Percentiles rank a stretch among this genome's conserved stretches.
Conservation (phyloP, 2,797 vertebrate species). For the Centropyge bicolor region DNA sequence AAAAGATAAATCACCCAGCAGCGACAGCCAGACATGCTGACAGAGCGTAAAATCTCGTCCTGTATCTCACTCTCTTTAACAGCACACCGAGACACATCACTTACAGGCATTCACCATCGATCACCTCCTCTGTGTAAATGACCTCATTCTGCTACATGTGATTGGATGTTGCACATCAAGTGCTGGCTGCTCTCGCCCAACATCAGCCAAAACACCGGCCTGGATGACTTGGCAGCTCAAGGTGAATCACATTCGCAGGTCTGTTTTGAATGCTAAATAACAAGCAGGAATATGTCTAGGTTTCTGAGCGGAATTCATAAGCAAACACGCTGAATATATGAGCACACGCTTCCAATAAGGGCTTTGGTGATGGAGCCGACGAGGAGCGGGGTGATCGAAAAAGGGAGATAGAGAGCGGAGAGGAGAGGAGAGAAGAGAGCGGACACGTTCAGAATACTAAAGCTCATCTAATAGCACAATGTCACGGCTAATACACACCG, state of each 20-base stretch:
- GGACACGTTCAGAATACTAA: slow-evolving; percentile 59
- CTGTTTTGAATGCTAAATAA: slow-evolving; percentile 59
- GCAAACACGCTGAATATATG: slow-evolving; percentile 51
- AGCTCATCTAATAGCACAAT: slow-evolving; percentile 34
- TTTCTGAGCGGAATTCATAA: slow-evolving; percentile 60
- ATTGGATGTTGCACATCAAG: slow-evolving; percentile 58
- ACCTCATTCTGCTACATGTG: slow-evolving; percentile 66
- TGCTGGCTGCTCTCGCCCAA: slow-evolving; percentile 44
- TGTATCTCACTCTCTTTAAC: slow-evolving; percentile 55
- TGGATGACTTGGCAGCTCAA: slow-evolving; percentile 63
- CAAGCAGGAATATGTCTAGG: slow-evolving; percentile 3
- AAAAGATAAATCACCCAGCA: slow-evolving; percentile 63
- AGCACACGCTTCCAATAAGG: slow-evolving; percentile 48
- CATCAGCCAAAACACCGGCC: slow-evolving; percentile 49
- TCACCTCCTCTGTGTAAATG: slow-evolving; percentile 62
- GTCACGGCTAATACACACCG: slow-evolving; percentile 56
- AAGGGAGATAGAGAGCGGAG: slow-evolving; percentile 40
- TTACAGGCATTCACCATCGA: slow-evolving; percentile 52
- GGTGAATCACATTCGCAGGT: slow-evolving; percentile 59
- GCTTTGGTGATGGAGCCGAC: slow-evolving; percentile 49
- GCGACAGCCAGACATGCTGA: slow-evolving; percentile 57
- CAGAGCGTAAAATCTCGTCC: slow-evolving; percentile 64
- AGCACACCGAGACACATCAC: slow-evolving; percentile 40
- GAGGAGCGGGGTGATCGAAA: slow-evolving; percentile 57
- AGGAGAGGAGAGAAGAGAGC: slow-evolving; percentile 18